These are phyloP conservation scores for Patella ulyssiponensis DNA, from an alignment of 2,888 invertebrate species.

Conservation along the genomic window DNA sequence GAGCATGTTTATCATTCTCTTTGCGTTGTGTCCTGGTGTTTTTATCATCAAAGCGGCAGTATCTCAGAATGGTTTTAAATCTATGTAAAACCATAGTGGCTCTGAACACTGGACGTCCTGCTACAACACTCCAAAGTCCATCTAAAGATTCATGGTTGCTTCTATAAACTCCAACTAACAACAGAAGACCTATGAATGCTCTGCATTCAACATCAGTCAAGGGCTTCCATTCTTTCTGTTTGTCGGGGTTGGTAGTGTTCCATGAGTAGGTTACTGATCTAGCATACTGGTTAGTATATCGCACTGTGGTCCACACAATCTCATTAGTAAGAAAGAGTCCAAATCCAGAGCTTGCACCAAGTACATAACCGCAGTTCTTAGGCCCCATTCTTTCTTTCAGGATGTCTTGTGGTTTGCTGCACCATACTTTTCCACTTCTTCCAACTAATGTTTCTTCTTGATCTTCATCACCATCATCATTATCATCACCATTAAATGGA, in stretches of 20 bases:
- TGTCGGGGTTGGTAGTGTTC: not conserved
- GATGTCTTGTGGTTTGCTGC: not conserved
- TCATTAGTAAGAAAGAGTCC: not conserved
- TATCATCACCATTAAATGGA: not conserved
- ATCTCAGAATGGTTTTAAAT: not conserved
- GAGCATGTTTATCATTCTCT: not conserved
- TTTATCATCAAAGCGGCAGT: not conserved
- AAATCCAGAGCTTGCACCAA: not conserved
- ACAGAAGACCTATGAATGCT: not conserved
- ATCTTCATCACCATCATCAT: not conserved
- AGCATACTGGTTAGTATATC: constrained; percentile 8
- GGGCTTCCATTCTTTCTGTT: not conserved
- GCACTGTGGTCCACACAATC: not conserved
- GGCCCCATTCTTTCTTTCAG: not conserved
- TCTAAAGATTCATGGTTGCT: not conserved
- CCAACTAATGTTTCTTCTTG: not conserved
- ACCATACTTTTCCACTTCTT: too few species aligned
- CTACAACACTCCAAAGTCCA: not conserved
- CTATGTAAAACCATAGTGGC: not conserved
- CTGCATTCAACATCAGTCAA: not conserved
- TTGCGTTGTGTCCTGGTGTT: not conserved
- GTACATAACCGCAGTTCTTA: too few species aligned
- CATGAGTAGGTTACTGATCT: not conserved
- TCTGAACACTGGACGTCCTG: not conserved
- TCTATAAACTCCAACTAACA: not conserved